Evolutionary conservation across 2,113 vertebrate species (phyloP).

Genomic region (Halcyon malimbica): DNA sequence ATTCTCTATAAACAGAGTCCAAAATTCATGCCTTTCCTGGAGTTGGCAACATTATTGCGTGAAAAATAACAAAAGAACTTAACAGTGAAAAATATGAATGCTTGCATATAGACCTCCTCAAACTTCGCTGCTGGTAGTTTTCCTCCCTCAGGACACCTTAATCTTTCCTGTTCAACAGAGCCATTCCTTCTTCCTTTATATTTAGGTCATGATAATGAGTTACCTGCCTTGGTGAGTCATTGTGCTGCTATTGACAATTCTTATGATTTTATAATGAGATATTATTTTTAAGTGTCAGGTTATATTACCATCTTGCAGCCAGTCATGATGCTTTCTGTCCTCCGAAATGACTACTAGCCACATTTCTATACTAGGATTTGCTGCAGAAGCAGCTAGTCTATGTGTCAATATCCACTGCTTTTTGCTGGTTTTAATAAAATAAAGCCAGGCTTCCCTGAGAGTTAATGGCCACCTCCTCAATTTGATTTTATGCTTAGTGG

Average conservation of each 20-base stretch:
- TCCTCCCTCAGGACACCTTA: not conserved
- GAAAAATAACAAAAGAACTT: not conserved
- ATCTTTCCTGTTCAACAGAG: not conserved
- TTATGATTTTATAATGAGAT: conserved; percentile 15
- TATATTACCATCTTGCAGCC: not conserved
- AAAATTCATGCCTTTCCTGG: not conserved
- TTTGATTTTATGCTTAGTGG: conserved; percentile 50
- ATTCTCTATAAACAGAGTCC: not conserved
- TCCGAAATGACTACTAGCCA: not conserved
- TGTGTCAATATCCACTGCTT: not conserved
- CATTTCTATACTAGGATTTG: not conserved
- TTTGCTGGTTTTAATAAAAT: not conserved
- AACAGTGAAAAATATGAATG: not conserved
- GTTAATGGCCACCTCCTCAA: not conserved
- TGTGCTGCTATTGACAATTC: conserved; percentile 10
- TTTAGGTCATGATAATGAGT: conserved; percentile 47
- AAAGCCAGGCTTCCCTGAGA: not conserved
- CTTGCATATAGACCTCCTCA: not conserved
- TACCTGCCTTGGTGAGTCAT: conserved; percentile 40
- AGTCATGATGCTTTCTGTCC: not conserved
- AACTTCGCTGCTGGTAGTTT: not conserved
- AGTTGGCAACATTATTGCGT: not conserved
- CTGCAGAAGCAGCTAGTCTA: not conserved
- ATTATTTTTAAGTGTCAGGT: conserved; percentile 19
- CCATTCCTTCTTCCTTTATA: not conserved